Evolutionary conservation across 2,888 invertebrate genomes (phyloP), one percentile per base, ranked within the genome.

Genomic region (Eristalinus sepulchralis): DNA sequence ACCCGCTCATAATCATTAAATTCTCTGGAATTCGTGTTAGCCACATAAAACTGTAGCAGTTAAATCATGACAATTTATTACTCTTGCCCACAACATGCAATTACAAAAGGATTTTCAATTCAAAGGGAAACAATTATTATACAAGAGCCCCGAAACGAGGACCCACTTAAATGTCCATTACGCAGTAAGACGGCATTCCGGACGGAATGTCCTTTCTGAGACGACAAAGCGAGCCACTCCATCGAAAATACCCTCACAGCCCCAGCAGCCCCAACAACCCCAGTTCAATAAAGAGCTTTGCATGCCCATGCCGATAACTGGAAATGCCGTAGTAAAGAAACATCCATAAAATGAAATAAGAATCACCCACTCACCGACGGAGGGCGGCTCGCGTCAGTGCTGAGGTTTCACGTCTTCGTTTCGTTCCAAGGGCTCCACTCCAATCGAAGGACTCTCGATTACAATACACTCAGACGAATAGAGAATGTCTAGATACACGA

Each of bases 151-250:
- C 70, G 22, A 72, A 82, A 78, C 82, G 79, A 86, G 83, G 82
- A 79, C 86, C 86, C 86, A 86, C 86, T 83, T 86, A 86, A 83
- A 86, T 83, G 73, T 70, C 73, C 86, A 86, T 86, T 83, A 86
- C 66, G 73, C 60, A 57, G 73, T 36, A 70, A 66, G 81, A 70
- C 73, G 78, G 70, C 70, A 86, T 63, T 86, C 62, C 36, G 47
- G 17, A 5, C 47, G 17, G 47, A 47, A 47, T 17, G 47, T 39
- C 39, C 39, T 13, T 39, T 39, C n/a, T 10, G 33, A 57, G 59
- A 73, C 34, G 57, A 27, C 82, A 27, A 66, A 64, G 59, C 34
- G 34, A 73, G 34, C 62, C 68, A 27, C 63, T 31, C 81, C 75
- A 24, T 70, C 70, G 64, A 78, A 86, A 71, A 78, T 78, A 86